Conservation (phyloP, 1,140 invertebrate species). For the Solen grandis region DNA sequence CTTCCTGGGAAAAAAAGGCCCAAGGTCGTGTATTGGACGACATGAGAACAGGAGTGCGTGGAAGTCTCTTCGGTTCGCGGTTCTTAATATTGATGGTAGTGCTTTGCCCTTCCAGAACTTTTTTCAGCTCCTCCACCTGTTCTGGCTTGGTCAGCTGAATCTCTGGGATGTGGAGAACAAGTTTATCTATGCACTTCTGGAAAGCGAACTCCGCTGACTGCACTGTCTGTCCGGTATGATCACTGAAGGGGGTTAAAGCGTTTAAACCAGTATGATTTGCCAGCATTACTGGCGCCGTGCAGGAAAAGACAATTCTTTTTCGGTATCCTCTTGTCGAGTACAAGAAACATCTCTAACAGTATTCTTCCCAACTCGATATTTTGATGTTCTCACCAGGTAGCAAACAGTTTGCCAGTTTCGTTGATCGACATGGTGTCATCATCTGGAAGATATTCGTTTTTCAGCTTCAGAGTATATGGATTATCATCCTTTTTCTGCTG, state of each 20-base stretch:
- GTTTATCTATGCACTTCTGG: conserved; percentile 10
- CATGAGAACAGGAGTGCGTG: conserved; percentile 16
- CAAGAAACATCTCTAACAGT: background rate
- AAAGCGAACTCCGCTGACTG: background rate
- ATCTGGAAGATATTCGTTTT: no score
- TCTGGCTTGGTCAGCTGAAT: background rate
- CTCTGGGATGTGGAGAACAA: conserved; percentile 8
- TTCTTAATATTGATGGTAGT: conserved; percentile 22
- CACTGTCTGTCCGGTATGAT: conserved; percentile 1
- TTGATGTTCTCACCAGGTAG: no score
- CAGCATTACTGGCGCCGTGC: conserved; percentile 8
- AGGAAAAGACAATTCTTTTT: background rate
- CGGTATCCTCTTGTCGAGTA: background rate
- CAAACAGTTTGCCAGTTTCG: no score
- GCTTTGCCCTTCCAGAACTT: background rate
- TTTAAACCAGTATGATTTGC: conserved; percentile 18
- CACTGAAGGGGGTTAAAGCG: background rate
- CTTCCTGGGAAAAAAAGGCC: background rate
- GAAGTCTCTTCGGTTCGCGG: background rate
- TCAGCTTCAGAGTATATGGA: no score
- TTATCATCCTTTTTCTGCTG: no score
- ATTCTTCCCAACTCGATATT: background rate
- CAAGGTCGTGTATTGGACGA: conserved; percentile 9
- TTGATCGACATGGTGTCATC: no score
- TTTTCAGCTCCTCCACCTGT: conserved; percentile 15